Base-by-base conservation (phyloP, 2,113 vertebrate species). In the Recurvirostra avosetta region DNA sequence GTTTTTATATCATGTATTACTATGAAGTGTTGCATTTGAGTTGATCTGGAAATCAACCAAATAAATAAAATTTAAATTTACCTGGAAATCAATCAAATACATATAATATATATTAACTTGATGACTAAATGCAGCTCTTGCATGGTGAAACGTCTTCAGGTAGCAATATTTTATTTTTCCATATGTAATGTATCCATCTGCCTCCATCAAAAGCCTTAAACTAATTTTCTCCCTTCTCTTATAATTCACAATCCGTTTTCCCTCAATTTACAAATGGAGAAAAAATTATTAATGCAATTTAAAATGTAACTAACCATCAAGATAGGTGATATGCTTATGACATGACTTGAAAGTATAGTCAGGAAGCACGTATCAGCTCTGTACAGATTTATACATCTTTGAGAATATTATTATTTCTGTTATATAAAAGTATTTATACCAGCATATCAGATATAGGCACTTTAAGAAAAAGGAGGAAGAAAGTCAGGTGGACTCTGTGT, bases 381-480 rank as follows among this genome's bases (percentile, higher is more conserved):
- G n/a, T 73, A 50, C 3, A 86, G n/a, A 62, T 86, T 73, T 59
- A 55, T 59, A 8, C 9, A 72, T 38, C n/a, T 94, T 86, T 78
- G 30, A 92, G 45, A 26, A 91, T 84, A 94, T 55, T 50, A 53
- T 19, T 67, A 70, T 45, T 89, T 96, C 73, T 14, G 0, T 86
- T 85, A n/a, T 19, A 75, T 30, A 50, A 27, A 92, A 81, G 34
- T 68, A 82, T 77, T 82, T 90, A 56, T 91, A 94, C 52, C 76
- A 97, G 76, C 79, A 94, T 92, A 88, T 87, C 58, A 88, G 49
- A 73, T 32, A 91, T 4, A 80, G 80, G 71, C 76, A 92, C 79
- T 83, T 96, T 78, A 88, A 78, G 47, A 78, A 94, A 84, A 91
- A 63, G 38, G 20, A 92, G 29, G 41, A 36, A 56, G 18, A n/a